Percentiles rank a stretch among this genome's conserved stretches.
These are phyloP conservation scores for Illadopsis cleaveri DNA, from an alignment of 2,113 vertebrate genomes.

Conservation along the genomic window DNA sequence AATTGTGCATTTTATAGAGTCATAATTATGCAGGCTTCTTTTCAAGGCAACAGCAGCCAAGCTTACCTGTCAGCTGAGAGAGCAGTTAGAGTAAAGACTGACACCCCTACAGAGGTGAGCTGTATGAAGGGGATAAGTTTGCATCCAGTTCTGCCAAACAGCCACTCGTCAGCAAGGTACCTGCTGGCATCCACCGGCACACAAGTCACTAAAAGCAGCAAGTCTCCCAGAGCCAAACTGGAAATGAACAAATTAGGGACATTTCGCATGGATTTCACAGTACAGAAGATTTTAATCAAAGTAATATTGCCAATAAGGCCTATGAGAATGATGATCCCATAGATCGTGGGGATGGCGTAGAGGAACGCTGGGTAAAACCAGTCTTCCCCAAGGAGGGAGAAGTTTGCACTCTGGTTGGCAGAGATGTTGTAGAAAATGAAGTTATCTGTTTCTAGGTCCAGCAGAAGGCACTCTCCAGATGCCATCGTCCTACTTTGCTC, in stretches of 20 bases:
- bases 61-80: conserved; percentile 96
- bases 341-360: conserved; percentile 84
- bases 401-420: conserved; percentile 54
- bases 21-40: neutral
- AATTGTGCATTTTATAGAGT: neutral
- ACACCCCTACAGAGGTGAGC: conserved; percentile 95
- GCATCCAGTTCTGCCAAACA: conserved; percentile 92
- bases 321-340: conserved; percentile 85
- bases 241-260: conserved; percentile 95
- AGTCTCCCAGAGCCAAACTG: conserved; percentile 92
- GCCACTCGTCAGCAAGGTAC: conserved; percentile 90
- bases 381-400: conserved; percentile 45
- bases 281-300: conserved; percentile 93
- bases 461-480: conserved; percentile 66
- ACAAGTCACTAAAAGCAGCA: conserved; percentile 91
- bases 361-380: conserved; percentile 80
- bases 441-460: conserved; percentile 65
- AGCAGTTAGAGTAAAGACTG: conserved; percentile 96
- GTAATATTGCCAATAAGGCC: conserved; percentile 94
- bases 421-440: conserved; percentile 65
- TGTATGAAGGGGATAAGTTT: conserved; percentile 97
- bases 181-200: conserved; percentile 97
- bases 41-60: neutral
- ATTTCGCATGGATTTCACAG: conserved; percentile 87
- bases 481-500: conserved; percentile 69